Conservation (phyloP, 2,113 vertebrate species). For the Cromileptes altivelis region DNA sequence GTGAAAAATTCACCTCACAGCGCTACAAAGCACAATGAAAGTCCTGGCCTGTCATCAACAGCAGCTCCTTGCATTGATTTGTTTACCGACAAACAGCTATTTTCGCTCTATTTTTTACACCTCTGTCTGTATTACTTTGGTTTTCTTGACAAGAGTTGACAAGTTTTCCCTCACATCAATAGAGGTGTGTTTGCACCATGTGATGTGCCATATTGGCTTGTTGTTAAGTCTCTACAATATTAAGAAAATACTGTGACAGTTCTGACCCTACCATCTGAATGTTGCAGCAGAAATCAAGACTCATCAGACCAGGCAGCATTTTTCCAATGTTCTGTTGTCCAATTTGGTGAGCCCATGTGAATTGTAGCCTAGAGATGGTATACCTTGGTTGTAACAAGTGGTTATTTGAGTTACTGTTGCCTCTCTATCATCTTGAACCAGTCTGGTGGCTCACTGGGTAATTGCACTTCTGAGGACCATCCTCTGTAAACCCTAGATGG, state of each 20-base stretch:
- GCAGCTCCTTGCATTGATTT: slow-evolving; percentile 11
- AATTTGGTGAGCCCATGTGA: too few relatives aligned
- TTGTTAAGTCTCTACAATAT: neutral
- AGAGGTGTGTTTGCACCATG: neutral
- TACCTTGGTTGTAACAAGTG: too few relatives aligned
- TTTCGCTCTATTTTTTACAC: neutral
- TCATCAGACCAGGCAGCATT: too few relatives aligned
- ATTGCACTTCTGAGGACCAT: too few relatives aligned
- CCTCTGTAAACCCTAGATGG: too few relatives aligned
- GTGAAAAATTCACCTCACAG: slow-evolving; percentile 14
- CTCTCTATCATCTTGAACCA: too few relatives aligned
- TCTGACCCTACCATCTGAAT: too few relatives aligned
- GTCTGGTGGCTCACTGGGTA: too few relatives aligned
- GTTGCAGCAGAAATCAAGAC: too few relatives aligned
- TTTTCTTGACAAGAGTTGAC: neutral
- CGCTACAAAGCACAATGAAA: slow-evolving; percentile 13
- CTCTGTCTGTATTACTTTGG: neutral
- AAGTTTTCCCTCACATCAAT: neutral
- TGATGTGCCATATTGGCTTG: neutral
- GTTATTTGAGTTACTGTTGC: too few relatives aligned
- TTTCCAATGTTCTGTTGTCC: too few relatives aligned
- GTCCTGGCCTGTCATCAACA: slow-evolving; percentile 4
- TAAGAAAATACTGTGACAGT: neutral
- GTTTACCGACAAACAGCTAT: slow-evolving; percentile 12
- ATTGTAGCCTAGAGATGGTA: too few relatives aligned